Evolutionary conservation across 2,888 invertebrate genomes (phyloP), one percentile per base, ranked within the genome.

Genomic region (Amitus sp.): DNA sequence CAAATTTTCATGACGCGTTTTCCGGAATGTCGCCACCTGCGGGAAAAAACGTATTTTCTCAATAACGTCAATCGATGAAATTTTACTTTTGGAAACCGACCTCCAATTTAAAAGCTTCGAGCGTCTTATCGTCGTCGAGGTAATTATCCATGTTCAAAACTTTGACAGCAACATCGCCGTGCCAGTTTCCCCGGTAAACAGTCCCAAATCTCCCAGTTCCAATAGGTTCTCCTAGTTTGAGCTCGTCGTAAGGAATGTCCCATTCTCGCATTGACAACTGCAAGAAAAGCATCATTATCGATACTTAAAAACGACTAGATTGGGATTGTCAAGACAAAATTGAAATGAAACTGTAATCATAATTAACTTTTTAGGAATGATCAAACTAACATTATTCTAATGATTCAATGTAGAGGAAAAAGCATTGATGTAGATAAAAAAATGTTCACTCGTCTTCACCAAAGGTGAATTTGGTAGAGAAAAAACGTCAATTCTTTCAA

Each of bases 241-340:
- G 83, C 83, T 98, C 96, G 79, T 95, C 94, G 84, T 90, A 97
- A n/a, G 97, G 96, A 80, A 98, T 98, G 85, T 98, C 96, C 98
- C 98, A 98, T 80, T 98, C 97, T 75, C 94, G 89, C 85, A 95
- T 89, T 1, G 95, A 95, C 67, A 95, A 84, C 92, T 92, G 13
- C 13, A 7, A 37, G n/a, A 13, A 37, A n/a, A n/a, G n/a, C n/a
- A n/a, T n/a, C n/a, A n/a, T n/a, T n/a, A n/a, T n/a, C n/a, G n/a
- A n/a, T n/a, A n/a, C n/a, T n/a, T 13, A 37, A 37, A 17, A 15
- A 6, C 6, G 6, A 37, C 15, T 37, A 7, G 15, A 37, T 37
- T 37, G 3, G 7, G 2, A 37, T 2, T 13, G n/a, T 37, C 19
- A 77, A 73, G 19, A 78, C 69, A 18, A 78, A 33, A n/a, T n/a